Evolutionary conservation across 30 jellyfish, hydroid and myxozoan genomes (phyloP).

Genomic region (Cassiopea xamachana): DNA sequence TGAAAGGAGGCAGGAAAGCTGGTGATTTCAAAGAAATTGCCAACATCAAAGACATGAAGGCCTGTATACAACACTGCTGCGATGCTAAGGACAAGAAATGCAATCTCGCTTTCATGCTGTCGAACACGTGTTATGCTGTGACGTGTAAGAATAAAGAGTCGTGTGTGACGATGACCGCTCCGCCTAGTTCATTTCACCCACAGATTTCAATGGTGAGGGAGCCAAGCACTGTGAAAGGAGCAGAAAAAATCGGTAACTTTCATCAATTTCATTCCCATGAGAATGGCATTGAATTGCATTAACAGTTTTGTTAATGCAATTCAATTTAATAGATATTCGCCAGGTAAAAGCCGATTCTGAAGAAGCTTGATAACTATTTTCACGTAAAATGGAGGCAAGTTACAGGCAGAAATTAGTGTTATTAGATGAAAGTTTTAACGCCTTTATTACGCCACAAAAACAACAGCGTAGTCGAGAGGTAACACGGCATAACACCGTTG

Average conservation of each 20-base stretch:
- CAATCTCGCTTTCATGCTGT: constrained; percentile 94
- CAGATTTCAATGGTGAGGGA: constrained; percentile 86
- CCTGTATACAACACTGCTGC: constrained; percentile 87
- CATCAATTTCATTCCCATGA: too few relatives aligned
- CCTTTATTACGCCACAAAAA: too few relatives aligned
- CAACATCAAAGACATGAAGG: constrained; percentile 74
- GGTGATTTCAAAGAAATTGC: constrained; percentile 90
- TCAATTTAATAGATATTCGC: too few relatives aligned
- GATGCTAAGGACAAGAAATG: constrained; percentile 85
- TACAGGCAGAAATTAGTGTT: too few relatives aligned
- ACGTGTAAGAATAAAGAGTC: constrained; percentile 81
- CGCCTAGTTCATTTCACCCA: constrained; percentile 95
- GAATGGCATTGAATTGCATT: too few relatives aligned
- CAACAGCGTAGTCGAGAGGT: too few relatives aligned
- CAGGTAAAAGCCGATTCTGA: too few relatives aligned
- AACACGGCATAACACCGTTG: too few relatives aligned
- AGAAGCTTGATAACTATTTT: too few relatives aligned
- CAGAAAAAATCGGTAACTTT: constrained; percentile 17
- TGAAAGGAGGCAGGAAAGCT: constrained; percentile 95
- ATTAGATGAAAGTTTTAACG: too few relatives aligned
- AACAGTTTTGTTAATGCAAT: too few relatives aligned
- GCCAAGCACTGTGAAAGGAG: constrained; percentile 14
- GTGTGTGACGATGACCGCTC: constrained; percentile 90
- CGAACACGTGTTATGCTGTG: constrained; percentile 89
- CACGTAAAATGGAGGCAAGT: too few relatives aligned